Percentiles rank a stretch among this genome's conserved stretches.
These are phyloP conservation scores for Osmoderma eremita DNA, from an alignment of 2,888 invertebrate genomes.

Conservation along the genomic window DNA sequence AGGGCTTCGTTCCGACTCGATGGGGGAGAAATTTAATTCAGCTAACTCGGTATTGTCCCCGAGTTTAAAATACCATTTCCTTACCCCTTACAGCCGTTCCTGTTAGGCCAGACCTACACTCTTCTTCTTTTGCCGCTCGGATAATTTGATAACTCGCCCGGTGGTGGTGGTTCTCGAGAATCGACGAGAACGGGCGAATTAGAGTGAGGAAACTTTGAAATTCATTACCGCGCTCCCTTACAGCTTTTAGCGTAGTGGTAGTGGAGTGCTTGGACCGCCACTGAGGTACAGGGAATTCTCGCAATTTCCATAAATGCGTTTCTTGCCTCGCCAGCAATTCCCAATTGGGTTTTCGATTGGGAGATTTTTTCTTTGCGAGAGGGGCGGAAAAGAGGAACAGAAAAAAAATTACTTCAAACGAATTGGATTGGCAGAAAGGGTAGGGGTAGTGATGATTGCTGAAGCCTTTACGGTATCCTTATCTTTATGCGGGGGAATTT, in stretches of 20 bases:
- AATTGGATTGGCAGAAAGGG: too few species aligned
- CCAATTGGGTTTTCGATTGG: conserved; percentile 1
- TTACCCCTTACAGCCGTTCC: too few species aligned
- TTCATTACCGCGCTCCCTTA: conserved; percentile 44
- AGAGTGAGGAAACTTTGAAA: conserved; percentile 44
- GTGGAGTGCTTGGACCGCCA: conserved; percentile 38
- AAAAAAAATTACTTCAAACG: too few species aligned
- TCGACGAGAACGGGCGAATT: conserved; percentile 43
- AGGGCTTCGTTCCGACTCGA: not conserved
- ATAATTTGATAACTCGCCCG: conserved; percentile 53
- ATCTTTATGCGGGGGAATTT: too few species aligned
- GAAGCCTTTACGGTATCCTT: too few species aligned
- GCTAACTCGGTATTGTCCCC: conserved; percentile 61
- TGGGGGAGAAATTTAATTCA: conserved; percentile 59
- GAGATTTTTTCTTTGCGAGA: not conserved
- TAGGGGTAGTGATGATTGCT: too few species aligned
- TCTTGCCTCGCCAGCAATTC: conserved; percentile 11
- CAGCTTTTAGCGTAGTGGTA: too few species aligned
- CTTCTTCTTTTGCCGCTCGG: conserved; percentile 47
- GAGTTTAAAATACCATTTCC: conserved; percentile 44
- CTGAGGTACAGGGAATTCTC: too few species aligned
- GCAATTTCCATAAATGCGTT: conserved; percentile 42
- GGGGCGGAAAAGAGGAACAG: too few species aligned
- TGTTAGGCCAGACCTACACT: not conserved
- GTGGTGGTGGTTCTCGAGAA: too few species aligned